Conservation (phyloP, 2,797 vertebrate genomes). For the Lateolabrax maculatus region DNA sequence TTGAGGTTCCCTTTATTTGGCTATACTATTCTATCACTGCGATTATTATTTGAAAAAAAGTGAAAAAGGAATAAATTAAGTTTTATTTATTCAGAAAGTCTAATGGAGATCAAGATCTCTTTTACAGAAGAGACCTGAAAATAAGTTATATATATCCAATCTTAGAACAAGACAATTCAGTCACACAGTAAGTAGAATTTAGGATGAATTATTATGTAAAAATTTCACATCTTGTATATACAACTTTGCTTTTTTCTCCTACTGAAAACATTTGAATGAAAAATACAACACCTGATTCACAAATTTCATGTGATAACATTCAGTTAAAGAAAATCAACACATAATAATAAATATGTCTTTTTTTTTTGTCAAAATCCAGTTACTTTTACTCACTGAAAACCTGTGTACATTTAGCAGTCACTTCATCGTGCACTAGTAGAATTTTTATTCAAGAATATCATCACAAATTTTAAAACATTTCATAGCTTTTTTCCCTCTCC, state of each 20-base stretch:
- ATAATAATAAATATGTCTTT: neutral
- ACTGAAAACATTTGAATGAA: too few species aligned
- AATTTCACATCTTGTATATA: neutral
- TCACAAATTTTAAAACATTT: neutral
- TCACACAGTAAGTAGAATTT: too few species aligned
- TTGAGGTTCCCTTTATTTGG: neutral
- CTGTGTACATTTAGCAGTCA: neutral
- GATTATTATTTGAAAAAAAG: slow-evolving; percentile 9
- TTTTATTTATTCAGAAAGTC: slow-evolving; percentile 10
- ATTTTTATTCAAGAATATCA: neutral
- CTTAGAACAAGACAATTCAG: neutral
- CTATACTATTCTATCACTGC: neutral
- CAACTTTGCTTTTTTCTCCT: neutral
- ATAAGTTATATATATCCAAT: neutral
- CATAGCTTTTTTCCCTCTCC: neutral
- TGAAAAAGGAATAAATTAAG: neutral
- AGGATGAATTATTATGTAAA: too few species aligned
- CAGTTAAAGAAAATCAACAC: neutral
- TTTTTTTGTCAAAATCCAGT: neutral
- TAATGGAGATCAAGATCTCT: neutral
- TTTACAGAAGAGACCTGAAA: neutral
- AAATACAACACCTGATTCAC: neutral
- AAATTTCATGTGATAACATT: neutral
- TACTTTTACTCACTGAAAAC: neutral
- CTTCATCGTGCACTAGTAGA: neutral